These are phyloP conservation scores for Limosa lapponica DNA, from an alignment of 2,797 vertebrate species.

Conservation along the genomic window DNA sequence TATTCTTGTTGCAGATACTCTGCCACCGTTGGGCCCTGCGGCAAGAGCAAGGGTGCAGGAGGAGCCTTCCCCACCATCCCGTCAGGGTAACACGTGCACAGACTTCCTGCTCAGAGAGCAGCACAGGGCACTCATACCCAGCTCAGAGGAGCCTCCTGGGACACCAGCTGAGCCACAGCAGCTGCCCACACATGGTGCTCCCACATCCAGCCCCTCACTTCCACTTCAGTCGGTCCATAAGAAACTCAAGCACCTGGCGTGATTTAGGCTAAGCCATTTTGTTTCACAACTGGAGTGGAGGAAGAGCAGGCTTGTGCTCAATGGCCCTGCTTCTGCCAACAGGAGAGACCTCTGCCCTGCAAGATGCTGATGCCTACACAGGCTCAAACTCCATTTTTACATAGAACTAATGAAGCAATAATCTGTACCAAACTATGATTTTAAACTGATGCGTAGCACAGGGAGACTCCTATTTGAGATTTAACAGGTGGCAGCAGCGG, in stretches of 20 bases:
- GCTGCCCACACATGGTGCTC: background rate
- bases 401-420: background rate
- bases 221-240: background rate
- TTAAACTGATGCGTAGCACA: background rate
- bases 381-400: background rate
- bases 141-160: background rate
- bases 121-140: background rate
- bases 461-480: background rate
- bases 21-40: background rate
- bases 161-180: background rate
- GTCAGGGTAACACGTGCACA: rapidly evolving
- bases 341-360: background rate
- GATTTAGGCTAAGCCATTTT: background rate
- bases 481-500: background rate
- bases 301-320: background rate
- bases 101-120: background rate
- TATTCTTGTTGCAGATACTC: background rate
- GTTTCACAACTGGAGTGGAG: background rate
- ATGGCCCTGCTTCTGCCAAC: background rate
- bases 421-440: background rate
- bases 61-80: background rate
- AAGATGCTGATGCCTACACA: background rate
- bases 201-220: background rate
- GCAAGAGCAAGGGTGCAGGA: background rate
- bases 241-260: background rate